A percentile compares a stretch with the other conserved stretches of the same genome.
phyloP scores from a whole-genome alignment of 2,797 vertebrate genomes.

The Peromyscus aztecus region DNA sequence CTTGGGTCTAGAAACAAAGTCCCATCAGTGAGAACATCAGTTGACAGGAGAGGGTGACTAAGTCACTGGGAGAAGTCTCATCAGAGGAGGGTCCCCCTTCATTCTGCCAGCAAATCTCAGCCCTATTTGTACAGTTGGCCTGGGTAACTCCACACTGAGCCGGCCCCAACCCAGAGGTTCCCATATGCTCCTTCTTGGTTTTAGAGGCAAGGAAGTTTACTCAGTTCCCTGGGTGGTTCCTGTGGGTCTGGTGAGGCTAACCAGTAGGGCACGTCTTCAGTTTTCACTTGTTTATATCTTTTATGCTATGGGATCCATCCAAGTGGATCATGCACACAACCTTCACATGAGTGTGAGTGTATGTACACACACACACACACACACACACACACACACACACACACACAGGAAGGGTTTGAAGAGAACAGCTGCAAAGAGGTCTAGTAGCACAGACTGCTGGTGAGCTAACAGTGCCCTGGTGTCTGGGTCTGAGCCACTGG shows the following conservation, averaged over 20 bases:
- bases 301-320: not conserved
- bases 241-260: too few species aligned
- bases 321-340: too few species aligned
- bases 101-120: not conserved
- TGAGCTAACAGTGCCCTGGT: not conserved
- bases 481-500: not conserved
- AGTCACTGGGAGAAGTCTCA: not conserved
- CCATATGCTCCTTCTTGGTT: not conserved
- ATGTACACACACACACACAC: not conserved
- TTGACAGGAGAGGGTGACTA: not conserved
- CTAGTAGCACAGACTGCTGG: fast-evolving
- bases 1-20: not conserved
- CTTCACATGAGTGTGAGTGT: not conserved
- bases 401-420: not conserved
- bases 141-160: not conserved
- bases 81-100: not conserved
- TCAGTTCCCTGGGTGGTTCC: not conserved
- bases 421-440: not conserved
- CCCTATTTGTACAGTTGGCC: not conserved
- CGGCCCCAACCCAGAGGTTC: not conserved
- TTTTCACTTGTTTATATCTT: not conserved
- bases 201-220: not conserved
- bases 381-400: not conserved
- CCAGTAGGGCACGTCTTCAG: not conserved
- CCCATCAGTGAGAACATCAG: not conserved